These are phyloP conservation scores for Panulirus ornatus DNA, from an alignment of 1,140 invertebrate genomes.

Conservation along the genomic window DNA sequence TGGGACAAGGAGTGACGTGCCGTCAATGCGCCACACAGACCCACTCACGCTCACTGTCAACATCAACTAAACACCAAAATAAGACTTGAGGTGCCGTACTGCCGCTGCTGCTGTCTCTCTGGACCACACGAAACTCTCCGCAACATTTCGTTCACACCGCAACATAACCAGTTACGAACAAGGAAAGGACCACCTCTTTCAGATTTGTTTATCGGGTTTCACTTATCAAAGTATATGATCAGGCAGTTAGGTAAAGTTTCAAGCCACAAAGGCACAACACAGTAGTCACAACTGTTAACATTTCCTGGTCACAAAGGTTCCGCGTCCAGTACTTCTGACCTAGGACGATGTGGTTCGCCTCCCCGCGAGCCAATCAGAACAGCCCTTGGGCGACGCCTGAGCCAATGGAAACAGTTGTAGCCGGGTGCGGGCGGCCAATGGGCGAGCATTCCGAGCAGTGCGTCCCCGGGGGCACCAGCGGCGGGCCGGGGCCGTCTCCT, in stretches of 20 bases:
- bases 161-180: background rate
- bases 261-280: background rate
- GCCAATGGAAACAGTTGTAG: conserved; percentile 7
- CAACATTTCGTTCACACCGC: background rate
- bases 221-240: background rate
- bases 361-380: conserved; percentile 7
- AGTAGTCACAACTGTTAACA: background rate
- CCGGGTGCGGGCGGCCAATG: conserved; percentile 4
- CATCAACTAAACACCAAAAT: conserved; percentile 27
- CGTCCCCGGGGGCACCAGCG: conserved; percentile 1
- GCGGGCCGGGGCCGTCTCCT: no score
- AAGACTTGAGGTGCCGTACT: conserved; percentile 36
- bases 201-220: background rate
- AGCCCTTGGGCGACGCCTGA: background rate
- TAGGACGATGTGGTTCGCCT: background rate
- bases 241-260: background rate
- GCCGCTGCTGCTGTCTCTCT: background rate
- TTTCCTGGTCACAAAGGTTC: background rate
- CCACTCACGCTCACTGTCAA: conserved; percentile 27
- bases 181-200: background rate
- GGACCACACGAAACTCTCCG: background rate
- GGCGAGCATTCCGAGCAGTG: background rate
- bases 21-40: no score
- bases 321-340: background rate
- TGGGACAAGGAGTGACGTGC: no score